These are phyloP conservation scores for Labeo rohita DNA, from an alignment of 2,113 vertebrate genomes.

Conservation along the genomic window DNA sequence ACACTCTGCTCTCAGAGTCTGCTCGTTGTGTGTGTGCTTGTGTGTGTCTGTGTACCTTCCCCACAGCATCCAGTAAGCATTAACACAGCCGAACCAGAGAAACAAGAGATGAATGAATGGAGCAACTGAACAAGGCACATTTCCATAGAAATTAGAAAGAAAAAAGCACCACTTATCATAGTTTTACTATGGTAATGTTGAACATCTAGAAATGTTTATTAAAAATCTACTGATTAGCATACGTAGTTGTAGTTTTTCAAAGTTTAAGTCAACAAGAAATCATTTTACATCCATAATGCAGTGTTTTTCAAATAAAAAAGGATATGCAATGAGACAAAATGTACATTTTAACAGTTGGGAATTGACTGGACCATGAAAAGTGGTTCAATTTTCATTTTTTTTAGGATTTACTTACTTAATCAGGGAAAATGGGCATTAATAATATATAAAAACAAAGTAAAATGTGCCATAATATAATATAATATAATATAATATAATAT, in stretches of 20 bases:
- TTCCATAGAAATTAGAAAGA: neutral
- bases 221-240: neutral
- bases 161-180: neutral
- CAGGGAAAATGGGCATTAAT: no score
- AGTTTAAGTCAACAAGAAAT: neutral
- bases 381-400: no score
- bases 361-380: neutral
- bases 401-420: neutral
- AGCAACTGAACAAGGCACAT: slow-evolving; percentile 31
- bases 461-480: no score
- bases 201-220: neutral
- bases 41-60: slow-evolving; percentile 19
- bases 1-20: slow-evolving; percentile 54
- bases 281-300: neutral
- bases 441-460: no score
- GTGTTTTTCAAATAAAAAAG: neutral
- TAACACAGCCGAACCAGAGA: slow-evolving; percentile 13
- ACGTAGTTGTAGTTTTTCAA: neutral
- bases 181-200: neutral
- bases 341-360: neutral
- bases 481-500: no score
- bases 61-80: slow-evolving; percentile 30
- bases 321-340: neutral
- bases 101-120: slow-evolving; percentile 18
- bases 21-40: neutral